Percentiles rank a stretch among this genome's conserved stretches.
phyloP scores from a whole-genome alignment of 2,797 vertebrate genomes.

The Vireo griseus region DNA sequence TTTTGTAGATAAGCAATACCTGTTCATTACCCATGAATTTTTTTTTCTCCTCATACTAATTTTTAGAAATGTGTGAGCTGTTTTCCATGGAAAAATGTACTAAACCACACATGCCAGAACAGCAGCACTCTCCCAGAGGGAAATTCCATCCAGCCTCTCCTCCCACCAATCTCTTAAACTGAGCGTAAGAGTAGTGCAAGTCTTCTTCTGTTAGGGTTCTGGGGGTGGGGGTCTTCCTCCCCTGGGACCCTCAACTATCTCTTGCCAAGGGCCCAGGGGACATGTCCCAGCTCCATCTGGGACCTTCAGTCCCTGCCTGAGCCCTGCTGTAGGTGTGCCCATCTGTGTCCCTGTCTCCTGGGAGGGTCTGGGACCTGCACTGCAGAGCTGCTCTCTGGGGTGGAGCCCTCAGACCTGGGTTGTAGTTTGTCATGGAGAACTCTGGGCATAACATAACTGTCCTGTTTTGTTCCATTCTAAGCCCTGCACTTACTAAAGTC shows the following conservation, averaged over 20 bases:
- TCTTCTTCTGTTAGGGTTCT: background rate
- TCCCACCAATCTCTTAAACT: background rate
- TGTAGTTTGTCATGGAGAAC: rapidly evolving
- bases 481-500: background rate
- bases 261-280: background rate
- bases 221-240: rapidly evolving
- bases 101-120: background rate
- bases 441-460: background rate
- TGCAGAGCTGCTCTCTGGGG: rapidly evolving
- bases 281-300: rapidly evolving
- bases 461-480: background rate
- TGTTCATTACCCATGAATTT: background rate
- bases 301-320: background rate
- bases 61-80: background rate
- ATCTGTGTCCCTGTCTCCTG: background rate
- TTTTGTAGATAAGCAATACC: background rate
- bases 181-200: background rate
- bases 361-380: background rate
- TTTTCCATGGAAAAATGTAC: background rate
- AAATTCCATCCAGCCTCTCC: background rate
- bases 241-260: background rate
- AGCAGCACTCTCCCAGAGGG: background rate
- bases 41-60: background rate
- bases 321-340: background rate
- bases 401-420: background rate